A percentile compares a stretch with the other conserved stretches of the same genome.
Conservation (phyloP, 2,113 vertebrate genomes). For the Petromus typicus region DNA sequence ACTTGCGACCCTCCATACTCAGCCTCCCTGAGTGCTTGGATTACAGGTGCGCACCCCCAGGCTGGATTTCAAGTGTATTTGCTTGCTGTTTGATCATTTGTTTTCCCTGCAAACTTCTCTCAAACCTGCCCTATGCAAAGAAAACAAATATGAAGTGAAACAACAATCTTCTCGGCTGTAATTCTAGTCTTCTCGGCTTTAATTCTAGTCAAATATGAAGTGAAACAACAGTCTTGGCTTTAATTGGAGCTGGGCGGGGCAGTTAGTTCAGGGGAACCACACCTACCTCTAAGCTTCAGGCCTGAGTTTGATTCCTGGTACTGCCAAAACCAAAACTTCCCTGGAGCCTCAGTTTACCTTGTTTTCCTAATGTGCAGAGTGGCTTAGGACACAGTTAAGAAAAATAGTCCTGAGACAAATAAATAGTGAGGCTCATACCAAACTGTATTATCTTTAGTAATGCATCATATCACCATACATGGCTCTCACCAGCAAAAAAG, state of each 20-base stretch:
- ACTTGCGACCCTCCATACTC: background rate
- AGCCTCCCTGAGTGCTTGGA: background rate
- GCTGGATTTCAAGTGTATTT: background rate
- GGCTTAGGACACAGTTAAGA: background rate
- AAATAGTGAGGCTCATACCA: background rate
- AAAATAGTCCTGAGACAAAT: conserved; percentile 21
- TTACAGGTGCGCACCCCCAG: background rate
- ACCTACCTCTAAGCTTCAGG: too few species aligned
- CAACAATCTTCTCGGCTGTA: background rate
- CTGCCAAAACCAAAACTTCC: too few species aligned
- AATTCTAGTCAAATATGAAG: background rate
- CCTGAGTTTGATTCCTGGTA: too few species aligned
- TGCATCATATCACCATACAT: background rate
- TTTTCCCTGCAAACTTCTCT: background rate
- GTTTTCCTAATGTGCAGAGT: background rate
- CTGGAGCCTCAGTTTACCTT: background rate
- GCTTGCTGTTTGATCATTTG: background rate
- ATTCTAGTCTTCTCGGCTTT: conserved; percentile 4
- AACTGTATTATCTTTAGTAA: background rate
- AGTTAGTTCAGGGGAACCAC: too few species aligned
- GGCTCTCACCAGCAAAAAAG: background rate
- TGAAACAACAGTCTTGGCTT: background rate
- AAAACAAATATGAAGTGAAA: conserved; percentile 13
- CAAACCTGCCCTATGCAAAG: background rate
- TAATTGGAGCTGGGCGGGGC: background rate